Base-by-base conservation (phyloP, 2,888 invertebrate species). In the Prenolepis imparis region DNA sequence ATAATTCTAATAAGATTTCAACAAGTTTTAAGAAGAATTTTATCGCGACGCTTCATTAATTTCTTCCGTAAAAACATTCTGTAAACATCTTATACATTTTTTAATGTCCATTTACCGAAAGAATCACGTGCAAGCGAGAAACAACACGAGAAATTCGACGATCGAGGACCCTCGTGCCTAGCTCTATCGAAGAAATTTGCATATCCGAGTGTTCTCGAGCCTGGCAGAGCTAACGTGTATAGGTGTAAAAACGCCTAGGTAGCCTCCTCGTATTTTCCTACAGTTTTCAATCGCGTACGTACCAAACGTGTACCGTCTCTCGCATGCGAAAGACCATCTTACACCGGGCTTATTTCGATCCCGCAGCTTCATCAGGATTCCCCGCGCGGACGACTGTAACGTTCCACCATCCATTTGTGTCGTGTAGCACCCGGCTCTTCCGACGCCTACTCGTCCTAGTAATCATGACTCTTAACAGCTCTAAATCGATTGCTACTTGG, bases 401-500 rank as follows among this genome's bases (percentile, higher is more conserved):
- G 12, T 52, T 75, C 52, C 24, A 41, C 52, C 77, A 66, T 77
- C 55, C 39, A 41, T 77, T 77, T 66, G 66, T 44, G 48, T 63
- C 63, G 44, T 44, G 61, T 39, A 48, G 44, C 32, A 32, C n/a
- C n/a, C 44, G 21, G 15, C 39, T 21, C 28, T 21, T 75, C 44
- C 67, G 12, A 41, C 28, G 24, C n/a, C 39, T 52, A 15, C 39
- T 39, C 52, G 28, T 66, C 24, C 39, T 36, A 18, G 63, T 39
- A 66, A 66, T 75, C 66, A 39, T 55, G 77, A 67, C 55, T 66
- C 77, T 77, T 77, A 77, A 66, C 66, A 39, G 28, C 28, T 3
- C 24, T 55, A 66, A 66, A 77, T 66, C 77, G 67, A 77, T 77
- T 66, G 77, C 64, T 41, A 73, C 28, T 75, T 41, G 63, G 32